Evolutionary conservation across 2,888 invertebrate genomes (phyloP).

Genomic region (Augiades crinisus): DNA sequence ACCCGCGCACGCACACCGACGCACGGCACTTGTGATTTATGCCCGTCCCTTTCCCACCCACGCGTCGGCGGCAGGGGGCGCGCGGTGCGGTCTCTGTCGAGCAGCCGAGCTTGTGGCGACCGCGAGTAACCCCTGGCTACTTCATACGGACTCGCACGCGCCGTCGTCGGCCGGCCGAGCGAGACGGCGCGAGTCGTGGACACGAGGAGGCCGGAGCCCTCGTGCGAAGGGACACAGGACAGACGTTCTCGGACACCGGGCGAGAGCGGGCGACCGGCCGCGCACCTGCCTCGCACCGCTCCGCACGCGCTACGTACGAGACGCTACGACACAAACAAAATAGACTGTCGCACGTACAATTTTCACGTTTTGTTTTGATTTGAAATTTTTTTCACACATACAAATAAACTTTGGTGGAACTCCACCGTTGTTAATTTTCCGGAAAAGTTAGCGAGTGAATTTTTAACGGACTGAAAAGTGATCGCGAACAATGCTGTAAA

Average conservation of each 20-base stretch:
- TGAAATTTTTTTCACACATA: conserved; percentile 38
- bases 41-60: conserved; percentile 58
- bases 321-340: conserved; percentile 62
- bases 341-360: conserved; percentile 41
- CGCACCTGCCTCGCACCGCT: conserved; percentile 71
- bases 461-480: conserved; percentile 54
- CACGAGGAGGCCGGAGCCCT: conserved; percentile 74
- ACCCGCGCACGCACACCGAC: conserved; percentile 81
- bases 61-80: conserved; percentile 43
- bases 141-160: conserved; percentile 79
- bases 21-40: conserved; percentile 71
- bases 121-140: conserved; percentile 81
- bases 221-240: conserved; percentile 81
- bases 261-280: conserved; percentile 80
- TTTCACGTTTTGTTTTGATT: conserved; percentile 31
- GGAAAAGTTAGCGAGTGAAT: conserved; percentile 36
- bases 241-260: conserved; percentile 82
- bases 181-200: conserved; percentile 73
- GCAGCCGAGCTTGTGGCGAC: conserved; percentile 73
- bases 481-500: conserved; percentile 55
- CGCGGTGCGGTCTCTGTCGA: conserved; percentile 63
- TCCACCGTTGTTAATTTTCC: conserved; percentile 18
- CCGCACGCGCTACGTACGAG: conserved; percentile 68
- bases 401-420: conserved; percentile 38
- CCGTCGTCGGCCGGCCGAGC: conserved; percentile 74